Conservation (phyloP, 1,140 invertebrate genomes). For the Atopsyche davidsoni region DNA sequence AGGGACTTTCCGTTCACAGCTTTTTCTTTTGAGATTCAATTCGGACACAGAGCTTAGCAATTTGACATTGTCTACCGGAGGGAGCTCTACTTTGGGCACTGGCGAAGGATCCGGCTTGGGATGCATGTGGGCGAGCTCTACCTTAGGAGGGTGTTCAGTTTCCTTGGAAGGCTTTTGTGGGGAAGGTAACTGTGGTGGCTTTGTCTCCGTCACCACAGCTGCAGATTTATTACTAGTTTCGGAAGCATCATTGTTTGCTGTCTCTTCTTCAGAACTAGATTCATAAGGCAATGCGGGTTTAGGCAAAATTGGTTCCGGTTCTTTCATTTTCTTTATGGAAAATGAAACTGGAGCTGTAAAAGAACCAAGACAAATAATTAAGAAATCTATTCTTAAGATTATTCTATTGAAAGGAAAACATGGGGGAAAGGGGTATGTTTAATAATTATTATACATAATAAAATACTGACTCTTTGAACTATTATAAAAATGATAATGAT, state of each 20-base stretch:
- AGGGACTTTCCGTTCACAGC: background rate
- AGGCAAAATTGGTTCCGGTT: slow-evolving; percentile 59
- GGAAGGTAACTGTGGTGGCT: too few relatives aligned
- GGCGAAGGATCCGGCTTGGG: too few relatives aligned
- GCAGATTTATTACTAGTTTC: slow-evolving; percentile 1
- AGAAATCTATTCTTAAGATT: too few relatives aligned
- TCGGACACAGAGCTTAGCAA: too few relatives aligned
- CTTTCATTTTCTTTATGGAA: slow-evolving; percentile 75
- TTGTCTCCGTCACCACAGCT: background rate
- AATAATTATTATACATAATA: too few relatives aligned
- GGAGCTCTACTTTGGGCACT: too few relatives aligned
- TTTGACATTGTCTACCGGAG: background rate
- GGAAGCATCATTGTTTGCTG: background rate
- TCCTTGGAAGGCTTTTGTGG: background rate
- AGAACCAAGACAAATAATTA: slow-evolving; percentile 17
- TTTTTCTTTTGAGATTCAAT: slow-evolving; percentile 3
- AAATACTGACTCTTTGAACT: too few relatives aligned
- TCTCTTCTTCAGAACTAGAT: slow-evolving; percentile 61
- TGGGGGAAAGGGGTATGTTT: too few relatives aligned
- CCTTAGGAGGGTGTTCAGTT: background rate
- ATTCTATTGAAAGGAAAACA: too few relatives aligned
- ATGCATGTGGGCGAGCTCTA: background rate
- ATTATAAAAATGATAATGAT: too few relatives aligned
- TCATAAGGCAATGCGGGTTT: slow-evolving; percentile 69
- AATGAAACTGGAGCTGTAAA: slow-evolving; percentile 65